Percentiles rank a stretch among this genome's conserved stretches.
phyloP scores from a whole-genome alignment of 2,888 invertebrate genomes.

The Eudasyphora cyanicolor region DNA sequence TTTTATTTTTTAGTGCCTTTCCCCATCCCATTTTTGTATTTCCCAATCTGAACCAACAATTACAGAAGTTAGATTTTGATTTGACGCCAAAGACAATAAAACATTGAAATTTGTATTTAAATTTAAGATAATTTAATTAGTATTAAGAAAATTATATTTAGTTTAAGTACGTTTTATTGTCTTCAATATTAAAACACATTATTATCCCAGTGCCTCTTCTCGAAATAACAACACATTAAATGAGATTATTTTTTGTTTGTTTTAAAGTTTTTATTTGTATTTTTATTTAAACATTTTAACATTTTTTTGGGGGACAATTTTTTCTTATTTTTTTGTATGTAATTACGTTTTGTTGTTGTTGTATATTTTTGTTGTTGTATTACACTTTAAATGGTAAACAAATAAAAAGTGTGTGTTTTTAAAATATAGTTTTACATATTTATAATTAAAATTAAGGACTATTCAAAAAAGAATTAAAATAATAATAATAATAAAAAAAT shows the following conservation, averaged over 20 bases:
- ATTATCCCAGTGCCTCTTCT: too few species aligned
- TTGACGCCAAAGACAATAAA: too few species aligned
- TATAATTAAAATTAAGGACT: conserved; percentile 65
- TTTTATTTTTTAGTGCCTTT: too few species aligned
- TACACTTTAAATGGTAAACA: conserved; percentile 55
- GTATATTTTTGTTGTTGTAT: conserved; percentile 11
- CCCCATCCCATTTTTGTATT: too few species aligned
- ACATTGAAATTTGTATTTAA: too few species aligned
- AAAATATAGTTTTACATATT: conserved; percentile 31
- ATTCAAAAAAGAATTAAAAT: conserved; percentile 61
- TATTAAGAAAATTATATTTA: too few species aligned
- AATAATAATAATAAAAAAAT: conserved; percentile 48
- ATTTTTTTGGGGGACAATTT: conserved; percentile 63
- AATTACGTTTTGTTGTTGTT: conserved; percentile 50
- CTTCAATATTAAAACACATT: too few species aligned
- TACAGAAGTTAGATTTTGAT: too few species aligned
- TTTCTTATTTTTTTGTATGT: conserved; percentile 55
- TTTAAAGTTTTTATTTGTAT: conserved; percentile 64
- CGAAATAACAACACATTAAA: conserved; percentile 6
- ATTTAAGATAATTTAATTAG: too few species aligned
- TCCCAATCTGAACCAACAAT: too few species aligned
- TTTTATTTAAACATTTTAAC: conserved; percentile 64
- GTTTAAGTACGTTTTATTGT: too few species aligned
- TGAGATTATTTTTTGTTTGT: conserved; percentile 50
- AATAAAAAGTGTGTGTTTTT: conserved; percentile 47